Conservation (phyloP, 2,888 invertebrate species). For the Lycocerus yunnanus region DNA sequence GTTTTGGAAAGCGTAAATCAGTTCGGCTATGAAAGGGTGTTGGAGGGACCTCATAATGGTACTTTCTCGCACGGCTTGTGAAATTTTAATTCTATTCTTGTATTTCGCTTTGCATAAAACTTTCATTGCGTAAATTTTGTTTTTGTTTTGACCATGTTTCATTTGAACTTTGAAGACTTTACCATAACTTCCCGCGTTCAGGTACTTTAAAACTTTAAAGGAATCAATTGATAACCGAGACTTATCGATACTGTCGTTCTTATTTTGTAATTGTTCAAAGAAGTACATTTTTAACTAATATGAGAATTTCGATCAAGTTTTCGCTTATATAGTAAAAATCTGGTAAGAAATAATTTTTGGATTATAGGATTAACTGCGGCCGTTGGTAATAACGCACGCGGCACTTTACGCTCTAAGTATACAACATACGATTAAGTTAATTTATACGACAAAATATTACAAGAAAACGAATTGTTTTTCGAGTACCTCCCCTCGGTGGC, state of each 20-base stretch:
- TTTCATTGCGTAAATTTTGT: neutral
- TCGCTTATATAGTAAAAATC: no score
- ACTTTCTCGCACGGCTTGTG: neutral
- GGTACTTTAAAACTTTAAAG: neutral
- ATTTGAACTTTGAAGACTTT: neutral
- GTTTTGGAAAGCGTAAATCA: neutral
- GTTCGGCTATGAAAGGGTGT: neutral
- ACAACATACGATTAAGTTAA: no score
- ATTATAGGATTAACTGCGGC: no score
- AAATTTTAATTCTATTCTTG: neutral
- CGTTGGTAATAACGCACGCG: no score
- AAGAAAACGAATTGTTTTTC: no score
- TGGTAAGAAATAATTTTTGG: no score
- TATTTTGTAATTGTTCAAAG: neutral
- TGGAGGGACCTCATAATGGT: neutral
- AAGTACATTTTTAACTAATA: no score
- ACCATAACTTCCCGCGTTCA: neutral
- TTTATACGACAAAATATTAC: no score
- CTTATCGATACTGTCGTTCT: neutral
- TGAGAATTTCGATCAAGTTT: no score
- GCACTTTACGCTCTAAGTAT: no score
- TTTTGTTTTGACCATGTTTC: neutral
- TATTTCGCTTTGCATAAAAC: neutral
- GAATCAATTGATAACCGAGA: neutral
- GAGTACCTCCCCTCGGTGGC: no score